Percentiles rank a stretch among this genome's conserved stretches.
Conservation (phyloP, 1,140 invertebrate genomes). For the Macrosteles quadrilineatus region DNA sequence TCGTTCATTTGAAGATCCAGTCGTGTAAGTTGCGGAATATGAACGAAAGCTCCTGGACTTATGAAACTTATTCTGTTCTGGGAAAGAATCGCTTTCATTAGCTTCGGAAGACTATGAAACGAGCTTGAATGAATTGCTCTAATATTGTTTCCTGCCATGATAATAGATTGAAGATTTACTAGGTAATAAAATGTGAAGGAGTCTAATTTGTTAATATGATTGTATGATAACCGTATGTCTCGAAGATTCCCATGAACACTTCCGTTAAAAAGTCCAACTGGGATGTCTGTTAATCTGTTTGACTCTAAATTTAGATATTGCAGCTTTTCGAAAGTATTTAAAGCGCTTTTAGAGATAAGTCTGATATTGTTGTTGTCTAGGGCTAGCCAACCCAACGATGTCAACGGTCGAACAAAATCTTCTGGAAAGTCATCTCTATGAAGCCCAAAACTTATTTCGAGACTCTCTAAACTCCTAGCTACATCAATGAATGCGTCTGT, state of each 20-base stretch:
- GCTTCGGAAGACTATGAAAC: constrained; percentile 66
- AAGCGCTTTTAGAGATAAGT: constrained; percentile 60
- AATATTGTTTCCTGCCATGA: constrained; percentile 71
- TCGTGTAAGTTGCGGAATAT: constrained; percentile 66
- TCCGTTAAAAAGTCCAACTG: constrained; percentile 64
- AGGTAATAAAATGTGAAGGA: constrained; percentile 65
- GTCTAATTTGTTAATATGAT: constrained; percentile 63
- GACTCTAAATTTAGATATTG: constrained; percentile 86
- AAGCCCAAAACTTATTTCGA: constrained; percentile 84
- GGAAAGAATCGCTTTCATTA: constrained; percentile 69
- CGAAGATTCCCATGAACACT: constrained; percentile 70
- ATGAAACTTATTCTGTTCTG: constrained; percentile 65
- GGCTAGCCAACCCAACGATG: constrained; percentile 77
- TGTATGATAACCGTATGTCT: constrained; percentile 76
- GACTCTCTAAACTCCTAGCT: constrained; percentile 70
- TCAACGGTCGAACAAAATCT: constrained; percentile 67
- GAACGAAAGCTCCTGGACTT: constrained; percentile 62
- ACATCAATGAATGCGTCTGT: constrained; percentile 74
- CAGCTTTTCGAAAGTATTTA: constrained; percentile 68
- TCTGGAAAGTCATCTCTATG: constrained; percentile 76
- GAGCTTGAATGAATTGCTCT: constrained; percentile 56
- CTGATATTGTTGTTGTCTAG: constrained; percentile 87
- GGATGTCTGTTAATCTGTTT: constrained; percentile 69
- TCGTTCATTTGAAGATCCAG: constrained; percentile 73
- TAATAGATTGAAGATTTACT: constrained; percentile 65